Percentiles rank a stretch among this genome's conserved stretches.
phyloP scores from a whole-genome alignment of 2,888 invertebrate genomes.

The Andrena chrysosceles region DNA sequence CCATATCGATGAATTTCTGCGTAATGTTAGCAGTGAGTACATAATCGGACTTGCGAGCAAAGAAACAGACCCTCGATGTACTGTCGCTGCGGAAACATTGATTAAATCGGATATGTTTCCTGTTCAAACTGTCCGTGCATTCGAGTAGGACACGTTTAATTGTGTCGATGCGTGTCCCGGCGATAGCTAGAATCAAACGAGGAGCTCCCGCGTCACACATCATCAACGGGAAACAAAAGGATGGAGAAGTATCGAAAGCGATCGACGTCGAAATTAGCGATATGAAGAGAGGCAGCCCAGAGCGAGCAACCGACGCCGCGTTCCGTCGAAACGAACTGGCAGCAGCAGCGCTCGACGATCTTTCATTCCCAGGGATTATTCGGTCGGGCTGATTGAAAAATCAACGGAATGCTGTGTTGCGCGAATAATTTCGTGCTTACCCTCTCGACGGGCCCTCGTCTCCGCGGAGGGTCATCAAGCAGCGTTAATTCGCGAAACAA shows the following conservation, averaged over 20 bases:
- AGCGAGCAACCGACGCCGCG: not conserved
- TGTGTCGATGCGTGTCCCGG: not conserved
- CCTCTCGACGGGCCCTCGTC: not conserved
- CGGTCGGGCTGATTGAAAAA: conserved; percentile 34
- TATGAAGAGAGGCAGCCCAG: conserved; percentile 4
- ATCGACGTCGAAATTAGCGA: conserved; percentile 21
- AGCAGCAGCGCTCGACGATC: not conserved
- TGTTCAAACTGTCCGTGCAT: not conserved
- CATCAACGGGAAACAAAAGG: conserved; percentile 6
- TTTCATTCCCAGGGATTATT: conserved; percentile 15
- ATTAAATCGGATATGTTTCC: not conserved
- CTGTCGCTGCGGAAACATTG: not conserved
- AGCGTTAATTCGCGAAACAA: conserved; percentile 21
- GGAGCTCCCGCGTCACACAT: not conserved
- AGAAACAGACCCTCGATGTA: not conserved
- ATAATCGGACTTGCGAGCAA: too few relatives aligned
- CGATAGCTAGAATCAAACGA: not conserved
- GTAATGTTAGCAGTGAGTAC: too few relatives aligned
- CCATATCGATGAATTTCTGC: not conserved
- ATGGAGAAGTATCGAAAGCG: conserved; percentile 21
- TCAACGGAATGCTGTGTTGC: conserved; percentile 18
- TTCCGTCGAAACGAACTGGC: not conserved
- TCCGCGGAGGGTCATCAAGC: conserved; percentile 5
- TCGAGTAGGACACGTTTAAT: not conserved
- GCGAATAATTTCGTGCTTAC: conserved; percentile 33